These are phyloP conservation scores for Rhinophrynus dorsalis DNA, from an alignment of 2,797 vertebrate species.

Conservation along the genomic window DNA sequence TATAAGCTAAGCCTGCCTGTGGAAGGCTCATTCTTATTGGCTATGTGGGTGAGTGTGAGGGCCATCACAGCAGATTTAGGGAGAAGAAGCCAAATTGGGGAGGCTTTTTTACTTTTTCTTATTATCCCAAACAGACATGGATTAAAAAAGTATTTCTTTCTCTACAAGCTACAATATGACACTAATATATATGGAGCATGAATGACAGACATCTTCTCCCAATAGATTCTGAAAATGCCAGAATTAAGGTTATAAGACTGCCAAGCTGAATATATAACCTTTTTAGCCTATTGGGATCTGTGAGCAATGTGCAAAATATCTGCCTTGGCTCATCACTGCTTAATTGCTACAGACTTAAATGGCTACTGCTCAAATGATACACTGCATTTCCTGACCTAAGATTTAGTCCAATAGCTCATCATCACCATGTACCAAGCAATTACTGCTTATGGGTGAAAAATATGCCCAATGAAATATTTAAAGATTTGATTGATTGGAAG, in stretches of 20 bases:
- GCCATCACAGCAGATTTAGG: too few species aligned
- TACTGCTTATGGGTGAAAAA: neutral
- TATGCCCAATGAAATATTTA: slow-evolving; percentile 6
- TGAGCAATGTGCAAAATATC: slow-evolving; percentile 10
- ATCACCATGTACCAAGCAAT: neutral
- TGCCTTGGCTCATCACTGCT: slow-evolving; percentile 15
- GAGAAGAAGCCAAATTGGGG: too few species aligned
- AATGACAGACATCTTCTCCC: slow-evolving; percentile 17
- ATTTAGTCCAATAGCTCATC: neutral
- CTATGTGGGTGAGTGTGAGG: too few species aligned
- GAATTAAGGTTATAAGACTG: slow-evolving; percentile 10
- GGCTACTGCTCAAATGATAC: neutral
- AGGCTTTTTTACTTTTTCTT: too few species aligned
- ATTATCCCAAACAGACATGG: too few species aligned
- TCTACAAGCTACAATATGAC: too few species aligned
- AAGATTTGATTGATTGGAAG: neutral
- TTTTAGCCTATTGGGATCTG: neutral
- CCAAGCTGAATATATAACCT: slow-evolving; percentile 21
- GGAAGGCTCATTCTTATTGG: too few species aligned
- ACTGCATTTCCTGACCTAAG: neutral
- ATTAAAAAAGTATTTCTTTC: too few species aligned
- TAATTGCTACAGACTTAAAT: slow-evolving; percentile 14
- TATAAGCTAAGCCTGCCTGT: too few species aligned
- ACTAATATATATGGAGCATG: slow-evolving; percentile 18
- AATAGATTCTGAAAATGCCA: slow-evolving; percentile 1